These are phyloP conservation scores for Acanthosepion lycidas DNA, from an alignment of 2,888 invertebrate species.

Conservation along the genomic window DNA sequence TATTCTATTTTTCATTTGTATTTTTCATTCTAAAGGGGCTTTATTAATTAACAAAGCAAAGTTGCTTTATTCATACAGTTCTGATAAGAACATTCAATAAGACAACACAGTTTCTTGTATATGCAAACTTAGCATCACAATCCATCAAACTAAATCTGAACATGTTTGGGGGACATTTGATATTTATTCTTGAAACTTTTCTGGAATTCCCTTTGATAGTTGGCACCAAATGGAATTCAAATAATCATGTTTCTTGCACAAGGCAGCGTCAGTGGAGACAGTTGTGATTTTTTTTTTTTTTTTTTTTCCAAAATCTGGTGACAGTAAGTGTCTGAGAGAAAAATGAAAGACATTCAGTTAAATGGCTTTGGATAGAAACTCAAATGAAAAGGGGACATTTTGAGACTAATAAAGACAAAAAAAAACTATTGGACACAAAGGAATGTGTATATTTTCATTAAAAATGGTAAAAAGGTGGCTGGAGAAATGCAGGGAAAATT, in stretches of 20 bases:
- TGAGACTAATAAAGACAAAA: neutral
- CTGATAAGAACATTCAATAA: conserved; percentile 4
- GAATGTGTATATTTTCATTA: conserved; percentile 15
- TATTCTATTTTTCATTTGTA: neutral
- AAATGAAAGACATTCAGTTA: neutral
- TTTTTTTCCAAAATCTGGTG: too few relatives aligned
- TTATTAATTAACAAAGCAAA: conserved; percentile 3
- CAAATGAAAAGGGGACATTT: conserved; percentile 33
- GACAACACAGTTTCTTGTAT: neutral
- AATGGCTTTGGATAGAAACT: conserved; percentile 15
- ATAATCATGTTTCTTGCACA: conserved; percentile 1
- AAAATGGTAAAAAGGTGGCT: neutral
- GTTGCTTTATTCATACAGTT: conserved; percentile 8
- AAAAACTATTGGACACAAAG: neutral
- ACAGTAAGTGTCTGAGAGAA: neutral
- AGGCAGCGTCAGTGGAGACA: neutral
- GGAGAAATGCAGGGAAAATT: neutral
- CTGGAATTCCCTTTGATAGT: neutral
- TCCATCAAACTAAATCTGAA: conserved; percentile 1
- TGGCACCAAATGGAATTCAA: conserved; percentile 33
- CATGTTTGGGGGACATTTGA: conserved; percentile 11
- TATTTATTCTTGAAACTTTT: conserved; percentile 18
- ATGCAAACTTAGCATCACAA: conserved; percentile 10
- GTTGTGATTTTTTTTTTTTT: neutral
- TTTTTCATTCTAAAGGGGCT: too few relatives aligned